Evolutionary conservation across 1,140 invertebrate species (phyloP).

Genomic region (Cydia splendana): DNA sequence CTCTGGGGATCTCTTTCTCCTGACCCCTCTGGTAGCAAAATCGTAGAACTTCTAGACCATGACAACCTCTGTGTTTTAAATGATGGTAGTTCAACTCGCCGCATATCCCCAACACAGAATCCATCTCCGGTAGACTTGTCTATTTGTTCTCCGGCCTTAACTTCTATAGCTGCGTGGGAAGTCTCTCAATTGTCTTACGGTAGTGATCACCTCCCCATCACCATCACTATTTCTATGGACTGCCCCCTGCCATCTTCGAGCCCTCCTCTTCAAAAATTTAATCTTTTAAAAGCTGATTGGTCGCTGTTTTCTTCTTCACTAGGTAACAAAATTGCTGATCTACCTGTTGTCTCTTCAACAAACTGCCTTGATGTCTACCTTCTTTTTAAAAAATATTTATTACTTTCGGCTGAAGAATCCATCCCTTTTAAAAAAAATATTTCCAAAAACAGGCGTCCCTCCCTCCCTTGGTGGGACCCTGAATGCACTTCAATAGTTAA

Average conservation of each 20-base stretch:
- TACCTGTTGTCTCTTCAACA: background rate
- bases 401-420: background rate
- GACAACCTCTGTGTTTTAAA: slow-evolving; percentile 28
- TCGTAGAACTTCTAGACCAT: slow-evolving; percentile 1
- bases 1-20: background rate
- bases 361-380: background rate
- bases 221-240: background rate
- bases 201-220: slow-evolving; percentile 36
- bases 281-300: background rate
- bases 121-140: slow-evolving; percentile 21
- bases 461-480: background rate
- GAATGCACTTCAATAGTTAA: background rate
- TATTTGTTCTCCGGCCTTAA: slow-evolving; percentile 18
- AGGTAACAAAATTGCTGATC: background rate
- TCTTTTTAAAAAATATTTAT: background rate
- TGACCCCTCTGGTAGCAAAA: background rate
- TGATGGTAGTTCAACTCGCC: slow-evolving; percentile 34
- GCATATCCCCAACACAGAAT: slow-evolving; percentile 10
- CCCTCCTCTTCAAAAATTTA: background rate
- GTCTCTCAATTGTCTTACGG: background rate
- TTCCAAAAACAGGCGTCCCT: background rate
- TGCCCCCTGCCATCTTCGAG: background rate
- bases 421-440: background rate
- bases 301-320: background rate
- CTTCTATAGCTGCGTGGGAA: slow-evolving; percentile 6